phyloP scores from a whole-genome alignment of 2,113 vertebrate species.

The Rissa tridactyla region DNA sequence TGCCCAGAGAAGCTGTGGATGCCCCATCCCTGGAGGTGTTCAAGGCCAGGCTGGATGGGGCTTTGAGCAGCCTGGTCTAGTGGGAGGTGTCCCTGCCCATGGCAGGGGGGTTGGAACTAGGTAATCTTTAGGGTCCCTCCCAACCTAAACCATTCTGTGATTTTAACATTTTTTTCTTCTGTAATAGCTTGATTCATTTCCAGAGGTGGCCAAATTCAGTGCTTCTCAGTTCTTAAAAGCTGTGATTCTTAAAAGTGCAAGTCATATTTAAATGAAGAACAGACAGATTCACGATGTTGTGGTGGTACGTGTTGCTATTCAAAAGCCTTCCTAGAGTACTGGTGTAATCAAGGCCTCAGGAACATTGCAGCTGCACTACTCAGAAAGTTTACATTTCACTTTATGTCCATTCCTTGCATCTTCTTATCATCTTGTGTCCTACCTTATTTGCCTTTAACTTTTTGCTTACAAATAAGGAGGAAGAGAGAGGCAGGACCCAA shows the following conservation, averaged over 20 bases:
- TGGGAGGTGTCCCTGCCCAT: neutral
- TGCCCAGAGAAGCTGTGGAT: neutral
- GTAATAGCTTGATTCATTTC: neutral
- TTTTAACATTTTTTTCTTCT: neutral
- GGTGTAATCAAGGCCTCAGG: neutral
- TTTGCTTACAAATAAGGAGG: neutral
- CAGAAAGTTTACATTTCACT: neutral
- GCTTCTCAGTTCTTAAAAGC: neutral
- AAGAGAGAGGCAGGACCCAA: neutral
- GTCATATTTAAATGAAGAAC: neutral
- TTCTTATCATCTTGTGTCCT: neutral
- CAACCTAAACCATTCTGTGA: neutral
- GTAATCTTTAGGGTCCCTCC: neutral
- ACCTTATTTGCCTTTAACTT: neutral
- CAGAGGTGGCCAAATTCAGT: neutral
- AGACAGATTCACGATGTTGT: neutral
- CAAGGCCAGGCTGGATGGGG: neutral
- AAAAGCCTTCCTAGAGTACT: neutral
- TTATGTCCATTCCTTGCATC: neutral
- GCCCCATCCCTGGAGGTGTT: neutral
- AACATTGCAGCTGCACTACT: accelerated
- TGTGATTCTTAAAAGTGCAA: neutral
- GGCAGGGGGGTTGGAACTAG: neutral
- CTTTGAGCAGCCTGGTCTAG: neutral
- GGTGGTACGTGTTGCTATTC: neutral